A percentile compares a stretch with the other conserved stretches of the same genome.
phyloP scores from a whole-genome alignment of 2,113 vertebrate species.

The Leucopsar rothschildi region DNA sequence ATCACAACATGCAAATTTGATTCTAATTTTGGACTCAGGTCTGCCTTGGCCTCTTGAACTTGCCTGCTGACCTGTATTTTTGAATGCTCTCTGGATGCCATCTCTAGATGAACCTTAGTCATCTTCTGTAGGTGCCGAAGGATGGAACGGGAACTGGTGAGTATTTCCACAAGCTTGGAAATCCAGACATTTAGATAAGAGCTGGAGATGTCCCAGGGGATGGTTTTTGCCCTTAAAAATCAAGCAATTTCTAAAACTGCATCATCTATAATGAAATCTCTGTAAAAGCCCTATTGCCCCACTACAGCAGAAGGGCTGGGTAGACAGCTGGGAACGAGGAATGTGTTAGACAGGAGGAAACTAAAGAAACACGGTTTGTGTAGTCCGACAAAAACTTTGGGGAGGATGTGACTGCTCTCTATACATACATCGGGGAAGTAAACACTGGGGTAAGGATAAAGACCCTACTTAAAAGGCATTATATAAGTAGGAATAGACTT shows the following conservation, averaged over 20 bases:
- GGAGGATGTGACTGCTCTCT: background rate
- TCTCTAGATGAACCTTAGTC: background rate
- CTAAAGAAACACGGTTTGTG: background rate
- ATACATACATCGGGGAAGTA: background rate
- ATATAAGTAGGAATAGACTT: background rate
- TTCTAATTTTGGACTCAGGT: background rate
- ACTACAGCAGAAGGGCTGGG: background rate
- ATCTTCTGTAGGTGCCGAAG: background rate
- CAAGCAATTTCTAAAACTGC: fast-evolving
- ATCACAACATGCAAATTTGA: fast-evolving
- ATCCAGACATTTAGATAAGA: background rate
- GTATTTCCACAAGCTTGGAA: fast-evolving
- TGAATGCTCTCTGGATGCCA: fast-evolving
- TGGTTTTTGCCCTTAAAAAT: background rate
- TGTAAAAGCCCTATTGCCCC: background rate
- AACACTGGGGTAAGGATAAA: background rate
- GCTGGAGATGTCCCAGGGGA: fast-evolving
- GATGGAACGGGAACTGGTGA: background rate
- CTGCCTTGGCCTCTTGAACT: fast-evolving
- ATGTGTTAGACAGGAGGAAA: background rate
- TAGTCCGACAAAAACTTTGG: background rate
- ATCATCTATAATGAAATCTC: fast-evolving
- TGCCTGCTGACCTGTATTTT: background rate
- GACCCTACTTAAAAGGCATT: background rate
- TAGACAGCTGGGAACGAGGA: background rate